phyloP scores from a whole-genome alignment of 2,797 vertebrate genomes.

The Aratinga solstitialis region DNA sequence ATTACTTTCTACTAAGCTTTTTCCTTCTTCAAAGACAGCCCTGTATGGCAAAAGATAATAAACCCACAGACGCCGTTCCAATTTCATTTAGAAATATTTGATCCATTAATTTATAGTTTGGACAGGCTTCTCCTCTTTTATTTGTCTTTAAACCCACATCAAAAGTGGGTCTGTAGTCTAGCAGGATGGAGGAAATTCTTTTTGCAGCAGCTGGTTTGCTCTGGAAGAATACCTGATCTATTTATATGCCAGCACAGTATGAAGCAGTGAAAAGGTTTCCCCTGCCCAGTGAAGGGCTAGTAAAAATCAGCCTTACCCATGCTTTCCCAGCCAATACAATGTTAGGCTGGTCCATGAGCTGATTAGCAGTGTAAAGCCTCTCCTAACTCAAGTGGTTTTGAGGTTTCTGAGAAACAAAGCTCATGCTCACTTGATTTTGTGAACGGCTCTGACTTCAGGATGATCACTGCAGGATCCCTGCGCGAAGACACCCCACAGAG shows the following conservation, averaged over 20 bases:
- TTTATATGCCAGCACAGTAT: neutral
- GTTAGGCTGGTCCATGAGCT: neutral
- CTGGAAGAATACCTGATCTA: neutral
- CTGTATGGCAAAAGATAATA: slow-evolving; percentile 48
- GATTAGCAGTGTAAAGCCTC: neutral
- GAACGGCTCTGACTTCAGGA: neutral
- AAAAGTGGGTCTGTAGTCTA: neutral
- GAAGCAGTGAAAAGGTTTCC: neutral
- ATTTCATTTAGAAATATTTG: slow-evolving; percentile 35
- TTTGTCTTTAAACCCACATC: slow-evolving; percentile 1
- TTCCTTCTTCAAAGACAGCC: slow-evolving; percentile 33
- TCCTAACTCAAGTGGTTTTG: neutral
- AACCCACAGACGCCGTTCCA: neutral
- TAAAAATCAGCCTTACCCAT: neutral
- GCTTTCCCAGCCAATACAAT: neutral
- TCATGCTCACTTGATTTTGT: neutral
- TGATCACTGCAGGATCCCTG: neutral
- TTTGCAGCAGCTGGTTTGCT: neutral
- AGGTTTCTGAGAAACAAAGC: neutral
- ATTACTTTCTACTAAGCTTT: slow-evolving; percentile 68
- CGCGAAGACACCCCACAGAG: neutral
- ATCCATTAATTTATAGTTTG: slow-evolving; percentile 24
- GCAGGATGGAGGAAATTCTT: neutral
- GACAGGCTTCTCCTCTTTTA: neutral
- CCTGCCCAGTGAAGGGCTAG: neutral